These are phyloP conservation scores for Netelia melanura DNA, from an alignment of 2,888 invertebrate genomes.

Conservation along the genomic window DNA sequence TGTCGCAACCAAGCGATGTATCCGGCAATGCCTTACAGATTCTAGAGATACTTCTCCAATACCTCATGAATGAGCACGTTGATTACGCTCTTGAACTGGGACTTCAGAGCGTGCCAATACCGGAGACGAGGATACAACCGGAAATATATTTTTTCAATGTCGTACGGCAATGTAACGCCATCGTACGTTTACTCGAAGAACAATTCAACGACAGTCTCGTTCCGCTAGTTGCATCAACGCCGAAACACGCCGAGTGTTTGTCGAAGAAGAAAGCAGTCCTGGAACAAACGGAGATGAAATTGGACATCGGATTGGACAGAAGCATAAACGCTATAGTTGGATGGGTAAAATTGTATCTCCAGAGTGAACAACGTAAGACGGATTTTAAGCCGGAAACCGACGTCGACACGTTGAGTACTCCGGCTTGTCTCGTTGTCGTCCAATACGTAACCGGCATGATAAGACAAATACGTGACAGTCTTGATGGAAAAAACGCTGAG, in stretches of 20 bases:
- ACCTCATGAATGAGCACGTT: conserved; percentile 95
- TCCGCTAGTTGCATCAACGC: conserved; percentile 93
- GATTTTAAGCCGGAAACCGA: conserved; percentile 96
- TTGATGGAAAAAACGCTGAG: conserved; percentile 97
- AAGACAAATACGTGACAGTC: conserved; percentile 91
- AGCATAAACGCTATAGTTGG: conserved; percentile 95
- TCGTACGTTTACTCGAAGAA: conserved; percentile 96
- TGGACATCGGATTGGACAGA: conserved; percentile 95
- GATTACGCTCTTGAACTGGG: conserved; percentile 98
- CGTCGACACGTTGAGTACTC: conserved; percentile 93
- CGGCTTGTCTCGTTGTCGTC: conserved; percentile 93
- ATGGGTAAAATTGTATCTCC: conserved; percentile 96
- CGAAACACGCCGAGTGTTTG: conserved; percentile 95
- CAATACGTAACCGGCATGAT: conserved; percentile 92
- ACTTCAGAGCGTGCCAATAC: conserved; percentile 94
- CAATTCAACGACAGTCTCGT: conserved; percentile 95
- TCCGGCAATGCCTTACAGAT: conserved; percentile 92
- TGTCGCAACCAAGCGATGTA: conserved; percentile 92
- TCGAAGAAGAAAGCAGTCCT: conserved; percentile 94
- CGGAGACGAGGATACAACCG: conserved; percentile 94
- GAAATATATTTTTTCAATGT: conserved; percentile 97
- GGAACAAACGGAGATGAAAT: conserved; percentile 95
- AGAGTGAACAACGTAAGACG: conserved; percentile 97
- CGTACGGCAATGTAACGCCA: conserved; percentile 96
- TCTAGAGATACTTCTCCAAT: conserved; percentile 93